Conservation (phyloP, 2,113 vertebrate species). For the Cyprinodon brontotheroides region DNA sequence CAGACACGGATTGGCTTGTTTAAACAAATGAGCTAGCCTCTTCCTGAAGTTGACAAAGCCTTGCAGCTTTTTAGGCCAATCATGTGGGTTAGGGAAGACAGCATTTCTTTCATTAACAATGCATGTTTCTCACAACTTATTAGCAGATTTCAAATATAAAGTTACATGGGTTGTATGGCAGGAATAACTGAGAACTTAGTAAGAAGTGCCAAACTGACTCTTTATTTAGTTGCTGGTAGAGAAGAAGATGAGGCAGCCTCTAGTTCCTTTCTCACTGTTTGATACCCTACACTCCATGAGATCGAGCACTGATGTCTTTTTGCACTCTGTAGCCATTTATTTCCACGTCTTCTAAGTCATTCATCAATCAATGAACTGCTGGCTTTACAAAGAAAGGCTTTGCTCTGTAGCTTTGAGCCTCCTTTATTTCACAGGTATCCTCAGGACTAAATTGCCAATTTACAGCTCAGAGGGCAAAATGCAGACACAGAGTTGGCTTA, state of each 20-base stretch:
- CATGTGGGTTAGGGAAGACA: conserved; percentile 1
- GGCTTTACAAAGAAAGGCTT: conserved; percentile 50
- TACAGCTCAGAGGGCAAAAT: conserved; percentile 44
- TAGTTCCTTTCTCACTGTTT: conserved; percentile 21
- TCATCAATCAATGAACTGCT: conserved; percentile 75
- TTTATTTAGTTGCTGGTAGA: conserved; percentile 7
- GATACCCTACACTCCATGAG: conserved; percentile 33
- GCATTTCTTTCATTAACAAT: conserved; percentile 1
- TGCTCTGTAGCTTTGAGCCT: conserved; percentile 41
- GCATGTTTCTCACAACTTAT: background rate
- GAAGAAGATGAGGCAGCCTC: conserved; percentile 38
- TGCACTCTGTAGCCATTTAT: conserved; percentile 60
- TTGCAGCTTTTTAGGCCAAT: background rate
- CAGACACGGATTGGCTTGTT: conserved; percentile 29
- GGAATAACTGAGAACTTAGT: conserved; percentile 15
- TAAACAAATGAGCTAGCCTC: conserved; percentile 31
- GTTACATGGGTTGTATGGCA: background rate
- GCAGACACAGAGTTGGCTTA: conserved; percentile 49
- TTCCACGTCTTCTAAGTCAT: conserved; percentile 71
- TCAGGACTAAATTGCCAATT: conserved; percentile 71
- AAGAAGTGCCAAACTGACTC: conserved; percentile 12
- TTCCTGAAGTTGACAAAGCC: conserved; percentile 25
- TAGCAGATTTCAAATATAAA: background rate
- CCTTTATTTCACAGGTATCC: conserved; percentile 70
- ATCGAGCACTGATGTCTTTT: conserved; percentile 59